Base-by-base conservation (phyloP, 2,888 invertebrate species). In the Frankliniella fusca region DNA sequence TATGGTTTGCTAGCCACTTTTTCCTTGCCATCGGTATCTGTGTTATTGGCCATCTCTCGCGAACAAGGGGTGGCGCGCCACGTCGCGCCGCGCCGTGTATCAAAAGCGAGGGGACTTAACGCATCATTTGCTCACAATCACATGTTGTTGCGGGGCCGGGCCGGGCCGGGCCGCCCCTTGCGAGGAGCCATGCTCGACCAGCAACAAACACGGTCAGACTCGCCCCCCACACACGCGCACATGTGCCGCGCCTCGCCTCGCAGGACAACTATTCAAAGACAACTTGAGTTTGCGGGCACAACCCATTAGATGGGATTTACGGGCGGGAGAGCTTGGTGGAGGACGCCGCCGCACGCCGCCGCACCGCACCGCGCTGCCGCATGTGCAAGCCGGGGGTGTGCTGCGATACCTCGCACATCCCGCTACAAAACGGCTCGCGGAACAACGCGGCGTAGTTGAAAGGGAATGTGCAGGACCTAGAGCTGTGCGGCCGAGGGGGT, bases 121-220 rank as follows among this genome's bases (percentile, higher is more conserved):
- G 70, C 70, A 76, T 76, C 70, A 76, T 76, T 76, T 76, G 70
- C 23, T 76, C 70, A 76, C 70, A 76, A 76, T 76, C 70, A 76
- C 70, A 27, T 76, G 70, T 76, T 76, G 70, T 76, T 76, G 70
- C 70, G 27, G 70, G 61, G 61, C 61, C 61, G 61, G 54, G 15
- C 15, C 15, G 54, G 54, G 54, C 54, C 54, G 18, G 54, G 54
- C 15, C 54, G 15, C 1, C 54, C 54, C 18, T 18, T 18, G 61
- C 61, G 11, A 38, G 38, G 38, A 38, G 38, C 38, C 38, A 38
- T 38, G 38, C 5, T 38, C 38, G 38, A 7, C 18, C 61, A 61
- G 61, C 7, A 0, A 61, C 61, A 61, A 54, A 61, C 61, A 61
- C 61, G 20, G 7, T n/a, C 15, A n/a, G 20, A 18, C 38, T 38